phyloP scores from a whole-genome alignment of 2,113 vertebrate genomes.

The Cercopithecus mona region DNA sequence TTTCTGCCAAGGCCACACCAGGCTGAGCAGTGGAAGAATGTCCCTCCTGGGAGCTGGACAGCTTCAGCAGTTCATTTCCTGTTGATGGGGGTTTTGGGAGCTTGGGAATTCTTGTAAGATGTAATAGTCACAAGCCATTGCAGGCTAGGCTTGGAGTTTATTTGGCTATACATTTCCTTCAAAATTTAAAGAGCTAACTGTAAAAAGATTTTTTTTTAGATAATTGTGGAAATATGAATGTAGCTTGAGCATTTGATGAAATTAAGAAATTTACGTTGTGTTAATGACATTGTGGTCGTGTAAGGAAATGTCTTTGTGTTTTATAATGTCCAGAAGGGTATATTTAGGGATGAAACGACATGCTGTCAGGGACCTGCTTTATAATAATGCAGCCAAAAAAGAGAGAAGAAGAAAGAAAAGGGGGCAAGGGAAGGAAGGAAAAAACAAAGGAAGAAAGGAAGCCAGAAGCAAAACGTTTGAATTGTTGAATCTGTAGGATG shows the following conservation, averaged over 20 bases:
- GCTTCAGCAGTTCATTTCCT: neutral
- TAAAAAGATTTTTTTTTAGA: neutral
- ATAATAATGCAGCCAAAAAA: neutral
- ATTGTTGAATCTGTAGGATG: slow-evolving; percentile 6
- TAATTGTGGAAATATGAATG: neutral
- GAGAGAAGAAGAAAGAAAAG: neutral
- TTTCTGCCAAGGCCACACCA: neutral
- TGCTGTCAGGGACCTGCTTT: neutral
- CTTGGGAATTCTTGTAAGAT: neutral
- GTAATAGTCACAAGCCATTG: neutral
- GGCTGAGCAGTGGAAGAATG: neutral
- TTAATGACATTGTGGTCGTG: neutral
- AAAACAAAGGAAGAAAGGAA: neutral
- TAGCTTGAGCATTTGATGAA: neutral
- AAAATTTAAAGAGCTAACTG: neutral
- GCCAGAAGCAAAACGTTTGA: neutral
- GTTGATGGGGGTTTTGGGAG: neutral
- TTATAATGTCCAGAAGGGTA: neutral
- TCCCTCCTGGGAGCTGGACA: neutral
- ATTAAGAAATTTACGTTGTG: neutral
- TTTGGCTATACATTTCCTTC: neutral
- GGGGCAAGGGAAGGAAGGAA: neutral
- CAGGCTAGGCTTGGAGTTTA: neutral
- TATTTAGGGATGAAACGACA: neutral
- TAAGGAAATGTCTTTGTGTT: neutral